These are phyloP conservation scores for Zenarchopterus dispar DNA, from an alignment of 2,797 vertebrate genomes.

Conservation along the genomic window DNA sequence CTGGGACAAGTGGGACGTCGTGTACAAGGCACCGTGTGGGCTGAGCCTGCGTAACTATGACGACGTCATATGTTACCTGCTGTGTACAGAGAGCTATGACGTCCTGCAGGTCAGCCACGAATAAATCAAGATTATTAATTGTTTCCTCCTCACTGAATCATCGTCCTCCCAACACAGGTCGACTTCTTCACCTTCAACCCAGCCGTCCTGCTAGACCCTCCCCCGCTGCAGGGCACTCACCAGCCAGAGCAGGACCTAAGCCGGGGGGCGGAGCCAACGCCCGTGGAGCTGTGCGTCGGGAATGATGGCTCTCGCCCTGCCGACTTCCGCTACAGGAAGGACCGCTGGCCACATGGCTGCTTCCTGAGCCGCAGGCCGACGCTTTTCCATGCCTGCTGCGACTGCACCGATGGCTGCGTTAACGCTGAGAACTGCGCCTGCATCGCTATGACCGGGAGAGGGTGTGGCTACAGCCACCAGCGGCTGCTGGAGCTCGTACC, in stretches of 20 bases:
- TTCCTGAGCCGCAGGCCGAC: constrained; percentile 79
- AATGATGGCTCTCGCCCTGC: constrained; percentile 73
- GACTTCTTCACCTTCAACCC: constrained; percentile 93
- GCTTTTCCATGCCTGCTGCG: constrained; percentile 85
- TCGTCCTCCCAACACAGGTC: constrained; percentile 52
- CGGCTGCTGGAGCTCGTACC: constrained; percentile 80
- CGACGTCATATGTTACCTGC: constrained; percentile 87
- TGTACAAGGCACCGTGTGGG: constrained; percentile 91
- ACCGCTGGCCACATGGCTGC: constrained; percentile 89
- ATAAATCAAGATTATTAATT: too few relatives aligned
- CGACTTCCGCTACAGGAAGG: constrained; percentile 90
- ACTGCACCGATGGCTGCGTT: constrained; percentile 88
- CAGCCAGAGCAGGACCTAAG: constrained; percentile 88
- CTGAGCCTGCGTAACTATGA: constrained; percentile 82
- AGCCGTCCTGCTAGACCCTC: constrained; percentile 75
- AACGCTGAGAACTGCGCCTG: constrained; percentile 86
- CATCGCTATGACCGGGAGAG: constrained; percentile 72
- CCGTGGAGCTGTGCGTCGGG: constrained; percentile 85
- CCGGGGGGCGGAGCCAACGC: constrained; percentile 85
- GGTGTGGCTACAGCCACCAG: constrained; percentile 82
- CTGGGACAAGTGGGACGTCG: constrained; percentile 67
- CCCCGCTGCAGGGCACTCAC: constrained; percentile 36
- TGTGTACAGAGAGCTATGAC: constrained; percentile 82
- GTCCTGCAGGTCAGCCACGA: constrained; percentile 80
- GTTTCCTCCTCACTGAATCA: too few relatives aligned